phyloP scores from a whole-genome alignment of 2,797 vertebrate species.

The Pelodytes ibericus region DNA sequence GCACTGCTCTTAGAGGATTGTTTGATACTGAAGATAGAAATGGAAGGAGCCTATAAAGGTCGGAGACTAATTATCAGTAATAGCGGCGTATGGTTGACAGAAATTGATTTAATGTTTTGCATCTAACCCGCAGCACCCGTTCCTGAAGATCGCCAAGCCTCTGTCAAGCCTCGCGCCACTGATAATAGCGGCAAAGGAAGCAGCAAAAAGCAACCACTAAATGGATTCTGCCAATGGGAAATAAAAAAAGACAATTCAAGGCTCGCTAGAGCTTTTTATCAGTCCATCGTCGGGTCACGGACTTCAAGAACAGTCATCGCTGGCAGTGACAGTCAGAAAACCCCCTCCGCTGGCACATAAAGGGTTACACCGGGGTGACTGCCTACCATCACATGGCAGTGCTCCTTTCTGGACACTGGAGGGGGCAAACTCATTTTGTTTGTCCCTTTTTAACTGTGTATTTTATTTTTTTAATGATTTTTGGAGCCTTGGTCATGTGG shows the following conservation, averaged over 20 bases:
- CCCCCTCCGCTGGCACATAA: background rate
- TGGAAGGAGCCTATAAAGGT: too few species aligned
- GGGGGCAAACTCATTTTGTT: background rate
- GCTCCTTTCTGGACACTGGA: background rate
- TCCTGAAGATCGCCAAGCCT: conserved; percentile 94
- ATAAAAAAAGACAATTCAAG: too few species aligned
- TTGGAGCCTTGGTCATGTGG: background rate
- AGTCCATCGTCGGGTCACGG: background rate
- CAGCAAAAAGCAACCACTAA: conserved; percentile 90
- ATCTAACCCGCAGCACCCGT: conserved; percentile 81
- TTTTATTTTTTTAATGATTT: conserved; percentile 25
- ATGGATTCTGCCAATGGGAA: background rate
- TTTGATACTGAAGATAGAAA: too few species aligned
- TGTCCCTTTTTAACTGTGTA: conserved; percentile 6
- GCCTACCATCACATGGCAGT: background rate
- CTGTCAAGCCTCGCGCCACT: conserved; percentile 94
- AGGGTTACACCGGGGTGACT: background rate
- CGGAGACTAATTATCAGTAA: too few species aligned
- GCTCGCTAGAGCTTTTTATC: background rate
- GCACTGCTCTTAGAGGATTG: too few species aligned
- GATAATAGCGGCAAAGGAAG: conserved; percentile 92
- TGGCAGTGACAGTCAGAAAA: background rate
- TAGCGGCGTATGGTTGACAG: too few species aligned
- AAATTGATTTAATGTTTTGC: too few species aligned
- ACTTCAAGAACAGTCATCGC: background rate